Percentiles rank a stretch among this genome's conserved stretches.
Evolutionary conservation across 2,888 invertebrate species (phyloP).

Genomic region (Tetramorium bicarinatum): DNA sequence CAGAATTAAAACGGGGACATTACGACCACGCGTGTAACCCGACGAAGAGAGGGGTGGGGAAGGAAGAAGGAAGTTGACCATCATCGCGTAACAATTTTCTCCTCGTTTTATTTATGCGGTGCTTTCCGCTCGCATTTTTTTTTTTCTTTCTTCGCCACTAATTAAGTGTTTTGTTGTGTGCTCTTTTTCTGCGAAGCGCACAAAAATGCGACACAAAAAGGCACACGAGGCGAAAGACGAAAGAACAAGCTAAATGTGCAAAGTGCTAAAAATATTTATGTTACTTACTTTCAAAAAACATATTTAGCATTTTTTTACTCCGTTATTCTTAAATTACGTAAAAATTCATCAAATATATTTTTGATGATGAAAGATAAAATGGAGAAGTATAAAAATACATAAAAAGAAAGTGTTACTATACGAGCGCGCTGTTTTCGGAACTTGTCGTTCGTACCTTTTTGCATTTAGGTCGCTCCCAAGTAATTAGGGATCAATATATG

Average conservation of each 20-base stretch:
- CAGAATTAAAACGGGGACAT: constrained; percentile 44
- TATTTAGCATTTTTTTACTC: neutral
- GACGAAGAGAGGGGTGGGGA: neutral
- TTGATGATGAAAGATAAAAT: neutral
- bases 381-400: too few species aligned
- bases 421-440: neutral
- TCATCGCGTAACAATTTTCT: constrained; percentile 43
- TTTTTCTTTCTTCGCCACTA: constrained; percentile 27
- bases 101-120: constrained; percentile 22
- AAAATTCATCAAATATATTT: neutral
- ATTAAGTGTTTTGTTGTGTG: constrained; percentile 39
- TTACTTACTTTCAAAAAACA: neutral
- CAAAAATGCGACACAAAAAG: neutral
- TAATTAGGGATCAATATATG: constrained; percentile 41
- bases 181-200: constrained; percentile 12
- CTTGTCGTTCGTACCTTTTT: constrained; percentile 26
- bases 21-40: constrained; percentile 12
- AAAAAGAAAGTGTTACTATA: neutral
- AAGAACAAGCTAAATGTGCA: neutral
- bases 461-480: neutral
- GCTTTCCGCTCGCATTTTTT: constrained; percentile 25
- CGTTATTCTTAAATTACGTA: neutral
- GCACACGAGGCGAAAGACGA: neutral
- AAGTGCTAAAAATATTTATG: constrained; percentile 11
- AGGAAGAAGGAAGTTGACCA: constrained; percentile 2